These are phyloP conservation scores for Forbesichthys agassizii DNA, from an alignment of 2,113 vertebrate genomes.

Conservation along the genomic window DNA sequence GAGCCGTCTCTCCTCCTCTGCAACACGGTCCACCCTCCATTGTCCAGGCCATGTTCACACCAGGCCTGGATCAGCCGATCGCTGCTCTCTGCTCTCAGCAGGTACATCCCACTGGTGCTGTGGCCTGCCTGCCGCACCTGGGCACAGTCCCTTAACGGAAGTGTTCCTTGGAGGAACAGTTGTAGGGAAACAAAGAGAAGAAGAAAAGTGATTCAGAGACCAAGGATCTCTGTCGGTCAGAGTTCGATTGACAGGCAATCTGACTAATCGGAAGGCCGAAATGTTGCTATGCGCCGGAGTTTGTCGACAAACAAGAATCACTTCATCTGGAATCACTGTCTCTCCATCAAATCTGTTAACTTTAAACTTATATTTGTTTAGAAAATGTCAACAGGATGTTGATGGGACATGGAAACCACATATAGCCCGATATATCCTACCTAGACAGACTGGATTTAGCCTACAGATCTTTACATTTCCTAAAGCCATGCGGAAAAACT, in stretches of 20 bases:
- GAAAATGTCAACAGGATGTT: too few species aligned
- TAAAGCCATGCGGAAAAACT: too few species aligned
- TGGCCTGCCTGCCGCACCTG: constrained; percentile 90
- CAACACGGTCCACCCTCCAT: constrained; percentile 96
- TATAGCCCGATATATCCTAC: too few species aligned
- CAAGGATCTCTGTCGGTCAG: not conserved
- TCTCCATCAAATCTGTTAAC: too few species aligned
- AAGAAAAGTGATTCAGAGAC: not conserved
- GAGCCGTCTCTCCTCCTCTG: constrained; percentile 94
- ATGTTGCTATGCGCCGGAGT: not conserved
- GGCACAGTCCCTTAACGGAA: constrained; percentile 93
- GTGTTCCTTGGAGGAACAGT: constrained; percentile 64
- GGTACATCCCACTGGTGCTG: constrained; percentile 90
- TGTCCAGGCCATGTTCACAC: constrained; percentile 95
- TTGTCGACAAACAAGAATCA: not conserved
- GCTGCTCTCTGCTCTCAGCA: constrained; percentile 86
- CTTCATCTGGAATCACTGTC: not conserved
- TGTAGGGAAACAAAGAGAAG: constrained; percentile 1
- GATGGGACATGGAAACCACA: too few species aligned
- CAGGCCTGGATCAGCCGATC: constrained; percentile 88
- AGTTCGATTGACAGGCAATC: too few species aligned
- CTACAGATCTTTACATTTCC: too few species aligned
- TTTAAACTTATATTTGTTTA: too few species aligned
- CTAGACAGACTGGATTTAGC: too few species aligned
- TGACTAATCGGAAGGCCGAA: not conserved